phyloP scores from a whole-genome alignment of 2,888 invertebrate genomes.

The Iselma pallidipennis region DNA sequence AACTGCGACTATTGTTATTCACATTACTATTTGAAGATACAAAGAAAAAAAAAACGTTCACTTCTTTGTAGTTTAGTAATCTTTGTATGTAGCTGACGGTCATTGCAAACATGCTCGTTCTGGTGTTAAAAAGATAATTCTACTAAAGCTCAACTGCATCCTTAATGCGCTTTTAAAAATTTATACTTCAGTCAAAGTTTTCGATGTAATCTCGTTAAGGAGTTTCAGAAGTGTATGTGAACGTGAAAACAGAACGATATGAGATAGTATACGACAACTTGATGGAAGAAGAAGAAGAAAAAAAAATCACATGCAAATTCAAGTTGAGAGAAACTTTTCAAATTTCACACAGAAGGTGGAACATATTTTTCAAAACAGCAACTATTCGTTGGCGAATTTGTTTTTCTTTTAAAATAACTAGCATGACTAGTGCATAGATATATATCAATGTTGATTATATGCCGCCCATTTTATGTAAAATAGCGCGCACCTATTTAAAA shows the following conservation, averaged over 20 bases:
- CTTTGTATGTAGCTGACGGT: conserved; percentile 33
- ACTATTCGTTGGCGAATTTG: neutral
- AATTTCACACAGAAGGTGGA: neutral
- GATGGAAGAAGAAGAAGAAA: neutral
- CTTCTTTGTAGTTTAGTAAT: no score
- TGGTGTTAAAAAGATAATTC: conserved; percentile 41
- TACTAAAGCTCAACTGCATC: conserved; percentile 30
- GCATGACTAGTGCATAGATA: neutral
- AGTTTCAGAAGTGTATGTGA: conserved; percentile 23
- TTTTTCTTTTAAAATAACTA: neutral
- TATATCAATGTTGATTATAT: neutral
- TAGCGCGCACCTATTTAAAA: conserved; percentile 13
- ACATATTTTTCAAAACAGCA: neutral
- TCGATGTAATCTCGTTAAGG: conserved; percentile 33
- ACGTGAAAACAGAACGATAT: neutral
- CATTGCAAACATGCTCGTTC: conserved; percentile 38
- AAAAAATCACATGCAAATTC: neutral
- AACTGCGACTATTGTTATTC: neutral
- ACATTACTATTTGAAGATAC: neutral
- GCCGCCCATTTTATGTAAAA: conserved; percentile 8
- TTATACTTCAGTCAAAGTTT: conserved; percentile 29
- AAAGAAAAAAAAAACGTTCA: no score
- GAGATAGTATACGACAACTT: no score
- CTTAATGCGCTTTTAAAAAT: conserved; percentile 31
- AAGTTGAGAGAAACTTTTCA: neutral